Evolutionary conservation across 2,888 invertebrate genomes (phyloP), one percentile per base, ranked within the genome.

Genomic region (Agrypnus murinus): DNA sequence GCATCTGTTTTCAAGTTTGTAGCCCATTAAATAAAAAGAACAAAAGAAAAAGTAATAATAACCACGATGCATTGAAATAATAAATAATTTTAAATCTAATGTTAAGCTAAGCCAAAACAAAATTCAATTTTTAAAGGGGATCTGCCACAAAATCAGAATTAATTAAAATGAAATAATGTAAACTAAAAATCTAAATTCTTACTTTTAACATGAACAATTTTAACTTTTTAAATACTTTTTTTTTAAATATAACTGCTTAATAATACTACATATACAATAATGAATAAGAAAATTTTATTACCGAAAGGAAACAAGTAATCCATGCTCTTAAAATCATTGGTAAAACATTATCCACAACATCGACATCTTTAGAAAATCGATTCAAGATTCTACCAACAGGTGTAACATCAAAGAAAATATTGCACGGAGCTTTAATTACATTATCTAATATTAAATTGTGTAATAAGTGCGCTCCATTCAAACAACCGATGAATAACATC

Each of bases 341-440:
- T 83, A 92, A 87, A 81, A 89, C 88, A 84, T 90, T 91, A 88
- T 93, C 92, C 85, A 92, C 86, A 80, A 90, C 88, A 84, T 93
- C 92, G 77, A 92, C 86, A 85, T 93, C 92, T 88, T 92, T 92
- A 84, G 91, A 90, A 88, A 92, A 92, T 77, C 93, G 89, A 88
- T 93, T 93, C 86, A 94, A 89, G 83, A 93, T 89, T 83, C 94
- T 89, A 84, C 94, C 94, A 75, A 91, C 87, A 73, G 94, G 94
- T 80, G 93, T 94, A 78, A 93, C 91, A 86, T 94, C 93, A 88
- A 92, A 94, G 89, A 93, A 94, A 82, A 90, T 89, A 82, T 89
- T 88, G 85, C 89, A 86, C 69, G 93, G 92, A 78, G 90, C 90
- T 83, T 89, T 88, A 80, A 94, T 86, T 81, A 92, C 89, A 82